A percentile compares a stretch with the other conserved stretches of the same genome.
Evolutionary conservation across 2,888 invertebrate genomes (phyloP).

Genomic region (Chrysotoxum bicinctum): DNA sequence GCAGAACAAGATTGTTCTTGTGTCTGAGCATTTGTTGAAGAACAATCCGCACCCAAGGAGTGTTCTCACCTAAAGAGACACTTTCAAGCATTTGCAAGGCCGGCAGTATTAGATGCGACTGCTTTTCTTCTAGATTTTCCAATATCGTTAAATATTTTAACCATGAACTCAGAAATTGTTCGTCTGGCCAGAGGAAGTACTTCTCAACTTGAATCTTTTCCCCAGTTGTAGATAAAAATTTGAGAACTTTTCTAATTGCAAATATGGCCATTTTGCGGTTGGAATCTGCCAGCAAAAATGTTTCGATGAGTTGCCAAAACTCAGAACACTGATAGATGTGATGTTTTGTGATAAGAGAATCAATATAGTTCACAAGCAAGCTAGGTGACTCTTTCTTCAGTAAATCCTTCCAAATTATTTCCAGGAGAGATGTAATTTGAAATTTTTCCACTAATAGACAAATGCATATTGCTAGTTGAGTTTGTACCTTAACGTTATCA

Average conservation of each 20-base stretch:
- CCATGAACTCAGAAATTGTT: constrained; percentile 73
- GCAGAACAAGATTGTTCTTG: constrained; percentile 77
- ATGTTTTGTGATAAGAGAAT: neutral
- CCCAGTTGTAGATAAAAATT: neutral
- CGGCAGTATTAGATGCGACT: constrained; percentile 80
- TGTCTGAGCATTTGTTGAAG: constrained; percentile 76
- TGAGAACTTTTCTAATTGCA: constrained; percentile 74
- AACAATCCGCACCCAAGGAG: constrained; percentile 75
- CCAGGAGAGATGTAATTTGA: constrained; percentile 4
- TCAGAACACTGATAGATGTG: neutral
- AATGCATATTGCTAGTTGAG: constrained; percentile 35
- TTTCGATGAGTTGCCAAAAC: constrained; percentile 70
- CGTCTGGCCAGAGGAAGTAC: constrained; percentile 7
- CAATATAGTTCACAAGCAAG: constrained; percentile 35
- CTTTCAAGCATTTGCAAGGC: constrained; percentile 74
- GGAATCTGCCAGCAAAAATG: constrained; percentile 74
- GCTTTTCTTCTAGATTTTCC: constrained; percentile 79
- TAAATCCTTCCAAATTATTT: constrained; percentile 29
- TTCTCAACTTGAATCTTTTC: neutral
- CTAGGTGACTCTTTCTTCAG: neutral
- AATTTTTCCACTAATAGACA: constrained; percentile 39
- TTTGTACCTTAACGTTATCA: neutral
- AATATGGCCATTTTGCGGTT: constrained; percentile 76
- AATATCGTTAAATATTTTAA: constrained; percentile 76
- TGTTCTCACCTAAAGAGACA: constrained; percentile 55